These are phyloP conservation scores for Hippocampus kuda DNA, from an alignment of 2,797 vertebrate genomes.

Conservation along the genomic window DNA sequence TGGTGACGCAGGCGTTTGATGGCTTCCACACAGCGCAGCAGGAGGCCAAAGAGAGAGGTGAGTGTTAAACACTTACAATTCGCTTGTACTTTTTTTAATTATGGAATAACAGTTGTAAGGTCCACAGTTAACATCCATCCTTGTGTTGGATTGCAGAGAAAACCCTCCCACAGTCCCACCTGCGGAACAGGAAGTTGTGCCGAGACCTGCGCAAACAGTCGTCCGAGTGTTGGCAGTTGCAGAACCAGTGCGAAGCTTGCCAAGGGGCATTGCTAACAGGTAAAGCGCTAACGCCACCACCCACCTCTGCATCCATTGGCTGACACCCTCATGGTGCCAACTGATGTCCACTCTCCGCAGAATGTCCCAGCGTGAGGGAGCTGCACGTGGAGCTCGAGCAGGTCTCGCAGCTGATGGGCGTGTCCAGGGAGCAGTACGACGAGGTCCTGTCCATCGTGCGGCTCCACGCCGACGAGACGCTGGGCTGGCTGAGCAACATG, in stretches of 20 bases:
- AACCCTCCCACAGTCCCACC: slow-evolving; percentile 42
- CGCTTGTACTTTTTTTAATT: too few species aligned
- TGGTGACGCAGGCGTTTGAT: slow-evolving; percentile 67
- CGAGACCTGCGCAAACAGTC: slow-evolving; percentile 70
- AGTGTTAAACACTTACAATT: slow-evolving; percentile 4
- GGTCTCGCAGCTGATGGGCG: slow-evolving; percentile 72
- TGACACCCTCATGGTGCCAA: not conserved
- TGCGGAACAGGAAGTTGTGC: slow-evolving; percentile 63
- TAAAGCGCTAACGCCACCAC: slow-evolving; percentile 34
- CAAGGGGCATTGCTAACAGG: slow-evolving; percentile 74
- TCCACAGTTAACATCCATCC: not conserved
- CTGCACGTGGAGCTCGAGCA: slow-evolving; percentile 76
- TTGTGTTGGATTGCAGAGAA: slow-evolving; percentile 32
- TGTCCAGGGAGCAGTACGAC: slow-evolving; percentile 75
- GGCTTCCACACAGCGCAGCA: slow-evolving; percentile 52
- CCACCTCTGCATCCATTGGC: not conserved
- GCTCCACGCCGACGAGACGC: slow-evolving; percentile 75
- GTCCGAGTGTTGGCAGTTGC: slow-evolving; percentile 77
- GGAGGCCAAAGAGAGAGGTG: slow-evolving; percentile 65
- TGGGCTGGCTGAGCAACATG: slow-evolving; percentile 74
- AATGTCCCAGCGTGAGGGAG: slow-evolving; percentile 75
- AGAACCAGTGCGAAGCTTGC: slow-evolving; percentile 75
- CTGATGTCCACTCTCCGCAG: slow-evolving; percentile 42
- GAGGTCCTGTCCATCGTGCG: slow-evolving; percentile 76
- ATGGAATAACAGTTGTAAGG: too few species aligned